phyloP scores from a whole-genome alignment of 2,797 vertebrate species.

The Gila robusta region DNA sequence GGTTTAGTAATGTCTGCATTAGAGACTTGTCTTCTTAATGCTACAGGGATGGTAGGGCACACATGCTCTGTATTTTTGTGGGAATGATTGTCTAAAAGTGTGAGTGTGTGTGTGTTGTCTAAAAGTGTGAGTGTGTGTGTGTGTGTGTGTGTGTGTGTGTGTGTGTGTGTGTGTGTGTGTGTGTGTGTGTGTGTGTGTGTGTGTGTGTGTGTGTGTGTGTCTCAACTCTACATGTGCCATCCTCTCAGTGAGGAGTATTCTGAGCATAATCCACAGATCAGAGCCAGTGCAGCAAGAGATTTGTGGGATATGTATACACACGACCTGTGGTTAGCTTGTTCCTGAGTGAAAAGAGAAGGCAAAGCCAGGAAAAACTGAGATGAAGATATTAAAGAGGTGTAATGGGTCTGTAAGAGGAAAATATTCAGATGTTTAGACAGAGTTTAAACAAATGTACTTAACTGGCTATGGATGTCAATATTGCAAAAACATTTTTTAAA shows the following conservation, averaged over 20 bases:
- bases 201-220: background rate
- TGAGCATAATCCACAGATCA: constrained; percentile 76
- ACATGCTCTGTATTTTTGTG: constrained; percentile 61
- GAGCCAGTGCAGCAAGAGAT: constrained; percentile 74
- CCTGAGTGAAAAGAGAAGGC: constrained; percentile 43
- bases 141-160: too few species aligned
- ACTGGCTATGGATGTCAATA: background rate
- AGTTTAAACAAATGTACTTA: constrained; percentile 38
- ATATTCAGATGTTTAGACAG: constrained; percentile 46
- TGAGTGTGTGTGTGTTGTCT: background rate
- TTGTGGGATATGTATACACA: constrained; percentile 75
- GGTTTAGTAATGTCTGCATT: constrained; percentile 84
- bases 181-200: too few species aligned
- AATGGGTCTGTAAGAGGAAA: constrained; percentile 55
- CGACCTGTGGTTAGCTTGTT: constrained; percentile 62
- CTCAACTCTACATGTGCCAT: constrained; percentile 64
- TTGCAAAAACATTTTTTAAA: background rate
- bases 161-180: background rate
- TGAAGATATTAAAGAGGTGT: constrained; percentile 57
- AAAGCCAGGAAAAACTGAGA: constrained; percentile 54
- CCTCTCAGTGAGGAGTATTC: constrained; percentile 60
- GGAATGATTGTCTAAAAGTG: constrained; percentile 16
- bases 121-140: too few species aligned
- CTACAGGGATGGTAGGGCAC: constrained; percentile 76
- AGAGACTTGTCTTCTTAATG: constrained; percentile 79